phyloP scores from a whole-genome alignment of 1,140 invertebrate genomes.

The Aphaenogaster rudis region DNA sequence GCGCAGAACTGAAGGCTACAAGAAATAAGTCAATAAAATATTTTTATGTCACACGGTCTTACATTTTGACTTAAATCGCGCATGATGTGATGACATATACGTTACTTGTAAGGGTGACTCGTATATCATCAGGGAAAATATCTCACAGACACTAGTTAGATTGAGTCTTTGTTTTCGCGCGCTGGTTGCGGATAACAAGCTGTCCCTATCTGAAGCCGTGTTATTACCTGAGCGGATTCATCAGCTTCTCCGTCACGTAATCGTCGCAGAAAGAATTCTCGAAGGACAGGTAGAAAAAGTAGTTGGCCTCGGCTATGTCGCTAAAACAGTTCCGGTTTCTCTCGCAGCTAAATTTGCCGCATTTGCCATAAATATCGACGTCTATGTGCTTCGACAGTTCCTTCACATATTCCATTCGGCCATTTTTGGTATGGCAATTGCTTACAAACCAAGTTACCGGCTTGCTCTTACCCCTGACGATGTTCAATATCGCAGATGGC shows the following conservation, averaged over 20 bases:
- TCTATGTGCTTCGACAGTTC: constrained; percentile 87
- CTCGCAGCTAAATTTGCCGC: constrained; percentile 85
- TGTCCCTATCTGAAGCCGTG: neutral
- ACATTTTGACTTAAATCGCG: neutral
- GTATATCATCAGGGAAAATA: constrained; percentile 10
- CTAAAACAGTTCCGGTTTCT: constrained; percentile 82
- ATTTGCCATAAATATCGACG: constrained; percentile 91
- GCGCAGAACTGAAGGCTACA: neutral
- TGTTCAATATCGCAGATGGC: constrained; percentile 11
- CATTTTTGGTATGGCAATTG: constrained; percentile 88
- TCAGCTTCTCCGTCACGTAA: constrained; percentile 90
- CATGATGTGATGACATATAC: neutral
- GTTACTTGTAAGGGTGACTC: neutral
- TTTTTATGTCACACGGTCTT: neutral
- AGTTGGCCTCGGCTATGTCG: constrained; percentile 84
- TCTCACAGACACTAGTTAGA: neutral
- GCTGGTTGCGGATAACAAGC: constrained; percentile 11
- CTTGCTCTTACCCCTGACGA: constrained; percentile 76
- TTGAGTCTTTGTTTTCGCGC: constrained; percentile 21
- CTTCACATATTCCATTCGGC: constrained; percentile 87
- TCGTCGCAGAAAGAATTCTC: constrained; percentile 89
- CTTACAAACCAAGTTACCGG: constrained; percentile 90
- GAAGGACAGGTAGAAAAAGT: constrained; percentile 91
- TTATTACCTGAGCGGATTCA: constrained; percentile 83
- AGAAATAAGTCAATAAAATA: neutral